Conservation (phyloP, 2,888 invertebrate species). For the Leptinotarsa juncta region DNA sequence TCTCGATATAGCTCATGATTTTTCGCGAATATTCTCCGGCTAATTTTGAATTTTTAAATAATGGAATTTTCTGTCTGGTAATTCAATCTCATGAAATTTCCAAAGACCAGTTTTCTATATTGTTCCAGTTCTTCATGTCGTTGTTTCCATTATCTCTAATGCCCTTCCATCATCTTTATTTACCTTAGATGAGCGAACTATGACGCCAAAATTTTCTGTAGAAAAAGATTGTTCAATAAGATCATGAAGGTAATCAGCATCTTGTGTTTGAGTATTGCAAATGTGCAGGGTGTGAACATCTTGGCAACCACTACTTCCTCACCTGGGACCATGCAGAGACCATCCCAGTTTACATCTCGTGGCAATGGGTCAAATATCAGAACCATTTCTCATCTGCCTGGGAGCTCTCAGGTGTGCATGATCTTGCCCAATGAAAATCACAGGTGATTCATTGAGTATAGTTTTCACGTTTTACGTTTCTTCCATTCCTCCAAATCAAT, state of each 20-base stretch:
- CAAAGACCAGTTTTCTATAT: neutral
- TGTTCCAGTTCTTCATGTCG: neutral
- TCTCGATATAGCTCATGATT: neutral
- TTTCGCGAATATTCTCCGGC: neutral
- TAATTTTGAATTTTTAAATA: neutral
- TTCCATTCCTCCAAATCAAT: neutral
- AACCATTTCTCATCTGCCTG: neutral
- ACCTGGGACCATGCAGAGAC: neutral
- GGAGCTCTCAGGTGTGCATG: neutral
- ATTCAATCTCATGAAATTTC: neutral
- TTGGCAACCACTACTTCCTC: neutral
- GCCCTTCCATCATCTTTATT: neutral
- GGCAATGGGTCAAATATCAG: neutral
- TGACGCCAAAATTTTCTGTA: neutral
- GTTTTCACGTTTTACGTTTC: neutral
- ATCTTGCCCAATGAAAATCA: neutral
- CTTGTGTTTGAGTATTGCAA: neutral
- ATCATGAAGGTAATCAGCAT: conserved; percentile 2
- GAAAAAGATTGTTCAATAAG: neutral
- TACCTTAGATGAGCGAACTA: neutral
- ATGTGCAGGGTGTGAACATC: neutral
- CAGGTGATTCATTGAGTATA: neutral
- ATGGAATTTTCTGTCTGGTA: neutral
- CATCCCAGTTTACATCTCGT: neutral
- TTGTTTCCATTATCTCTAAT: neutral